phyloP scores from a whole-genome alignment of 2,888 invertebrate species.

The Protodeltote pygarga region DNA sequence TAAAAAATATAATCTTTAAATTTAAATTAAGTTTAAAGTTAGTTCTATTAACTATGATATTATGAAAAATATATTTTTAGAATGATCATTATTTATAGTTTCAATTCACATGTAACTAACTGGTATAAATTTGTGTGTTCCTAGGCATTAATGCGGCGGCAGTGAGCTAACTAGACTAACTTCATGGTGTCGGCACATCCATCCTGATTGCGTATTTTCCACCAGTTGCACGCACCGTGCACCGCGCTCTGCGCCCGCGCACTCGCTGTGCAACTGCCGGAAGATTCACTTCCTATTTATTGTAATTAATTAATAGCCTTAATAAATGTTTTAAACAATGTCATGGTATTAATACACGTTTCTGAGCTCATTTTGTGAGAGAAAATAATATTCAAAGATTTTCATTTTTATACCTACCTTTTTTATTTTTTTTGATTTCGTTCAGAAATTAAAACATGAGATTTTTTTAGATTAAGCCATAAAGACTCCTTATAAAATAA shows the following conservation, averaged over 20 bases:
- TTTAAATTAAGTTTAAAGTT: no score
- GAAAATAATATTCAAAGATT: neutral
- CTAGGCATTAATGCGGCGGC: conserved; percentile 69
- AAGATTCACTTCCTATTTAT: conserved; percentile 65
- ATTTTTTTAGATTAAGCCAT: no score
- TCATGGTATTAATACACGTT: conserved; percentile 14
- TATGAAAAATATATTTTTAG: no score
- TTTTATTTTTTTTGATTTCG: no score
- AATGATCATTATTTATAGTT: neutral
- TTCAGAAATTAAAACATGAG: no score
- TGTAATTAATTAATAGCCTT: conserved; percentile 55
- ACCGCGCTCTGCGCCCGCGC: conserved; percentile 49
- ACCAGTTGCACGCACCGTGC: conserved; percentile 79
- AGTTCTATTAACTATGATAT: no score
- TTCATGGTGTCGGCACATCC: conserved; percentile 77
- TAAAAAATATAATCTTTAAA: neutral
- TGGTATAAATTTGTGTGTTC: conserved; percentile 51
- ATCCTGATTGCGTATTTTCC: conserved; percentile 78
- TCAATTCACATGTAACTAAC: conserved; percentile 22
- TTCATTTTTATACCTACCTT: no score
- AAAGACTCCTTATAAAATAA: no score
- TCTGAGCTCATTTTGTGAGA: neutral
- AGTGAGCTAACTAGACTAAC: conserved; percentile 65
- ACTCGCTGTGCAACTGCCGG: conserved; percentile 80
- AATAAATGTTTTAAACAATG: conserved; percentile 55